These are phyloP conservation scores for Scleropages formosus DNA, from an alignment of 2,797 vertebrate genomes.

Conservation along the genomic window DNA sequence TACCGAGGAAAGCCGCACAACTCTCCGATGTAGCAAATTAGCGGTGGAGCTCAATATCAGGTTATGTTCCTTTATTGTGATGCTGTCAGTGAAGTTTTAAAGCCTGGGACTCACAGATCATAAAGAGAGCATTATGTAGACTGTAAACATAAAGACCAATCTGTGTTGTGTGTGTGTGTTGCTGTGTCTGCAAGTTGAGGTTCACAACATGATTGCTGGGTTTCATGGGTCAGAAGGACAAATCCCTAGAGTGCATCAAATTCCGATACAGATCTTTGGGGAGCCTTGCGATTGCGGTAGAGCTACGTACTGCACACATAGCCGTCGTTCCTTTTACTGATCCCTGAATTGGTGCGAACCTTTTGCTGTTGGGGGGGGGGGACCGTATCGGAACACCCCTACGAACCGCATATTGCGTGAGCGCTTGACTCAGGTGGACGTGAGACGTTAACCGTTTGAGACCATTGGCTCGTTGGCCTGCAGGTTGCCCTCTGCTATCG, in stretches of 20 bases:
- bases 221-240: neutral
- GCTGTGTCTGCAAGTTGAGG: neutral
- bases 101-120: neutral
- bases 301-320: neutral
- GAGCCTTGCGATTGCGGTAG: conserved; percentile 4
- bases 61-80: neutral
- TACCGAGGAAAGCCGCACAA: neutral
- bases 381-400: neutral
- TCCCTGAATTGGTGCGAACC: no score
- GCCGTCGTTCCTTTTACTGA: neutral
- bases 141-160: no score
- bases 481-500: conserved; percentile 38
- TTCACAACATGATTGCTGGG: neutral
- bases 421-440: conserved; percentile 40
- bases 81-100: neutral
- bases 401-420: neutral
- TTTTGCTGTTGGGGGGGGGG: no score
- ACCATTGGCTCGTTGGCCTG: conserved; percentile 47
- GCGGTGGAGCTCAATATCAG: conserved; percentile 30
- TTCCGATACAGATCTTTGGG: neutral
- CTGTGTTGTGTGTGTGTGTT: no score
- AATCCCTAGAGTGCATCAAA: neutral
- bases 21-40: conserved; percentile 12
- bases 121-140: no score
- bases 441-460: conserved; percentile 52